A percentile compares a stretch with the other conserved stretches of the same genome.
Conservation (phyloP, 2,888 invertebrate genomes). For the Dione juno region DNA sequence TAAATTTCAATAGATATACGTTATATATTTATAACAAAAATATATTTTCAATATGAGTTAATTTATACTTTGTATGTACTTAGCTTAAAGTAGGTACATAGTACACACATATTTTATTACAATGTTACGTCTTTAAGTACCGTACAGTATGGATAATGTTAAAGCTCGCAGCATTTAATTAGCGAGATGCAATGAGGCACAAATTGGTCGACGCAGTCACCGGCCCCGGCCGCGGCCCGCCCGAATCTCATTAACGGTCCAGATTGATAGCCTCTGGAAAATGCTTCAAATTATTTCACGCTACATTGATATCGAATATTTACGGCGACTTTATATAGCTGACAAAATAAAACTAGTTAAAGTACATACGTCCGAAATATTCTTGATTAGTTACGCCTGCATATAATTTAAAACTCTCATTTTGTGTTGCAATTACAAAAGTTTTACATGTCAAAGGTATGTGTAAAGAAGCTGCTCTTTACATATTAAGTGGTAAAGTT, state of each 20-base stretch:
- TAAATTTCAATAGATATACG: no score
- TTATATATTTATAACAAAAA: no score
- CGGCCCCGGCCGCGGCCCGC: conserved; percentile 54
- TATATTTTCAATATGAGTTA: no score
- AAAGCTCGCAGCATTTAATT: conserved; percentile 64
- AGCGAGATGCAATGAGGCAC: conserved; percentile 70
- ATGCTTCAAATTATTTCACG: conserved; percentile 77
- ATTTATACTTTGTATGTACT: background rate
- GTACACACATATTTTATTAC: background rate
- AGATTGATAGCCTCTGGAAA: conserved; percentile 78
- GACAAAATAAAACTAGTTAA: conserved; percentile 46
- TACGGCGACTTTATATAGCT: conserved; percentile 48
- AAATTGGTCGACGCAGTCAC: conserved; percentile 73
- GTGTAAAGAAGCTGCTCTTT: background rate
- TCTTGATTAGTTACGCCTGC: conserved; percentile 30
- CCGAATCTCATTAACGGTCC: conserved; percentile 77
- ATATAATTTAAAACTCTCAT: conserved; percentile 30
- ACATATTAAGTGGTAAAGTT: background rate
- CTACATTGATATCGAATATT: conserved; percentile 76
- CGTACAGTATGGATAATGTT: conserved; percentile 39
- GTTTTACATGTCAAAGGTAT: conserved; percentile 29
- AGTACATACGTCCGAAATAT: conserved; percentile 40
- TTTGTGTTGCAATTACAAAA: conserved; percentile 17
- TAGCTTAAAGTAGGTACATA: background rate
- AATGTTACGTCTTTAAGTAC: conserved; percentile 4